These are phyloP conservation scores for Caenorhabditis brenneri DNA, from an alignment of 1,140 invertebrate species.

Conservation along the genomic window DNA sequence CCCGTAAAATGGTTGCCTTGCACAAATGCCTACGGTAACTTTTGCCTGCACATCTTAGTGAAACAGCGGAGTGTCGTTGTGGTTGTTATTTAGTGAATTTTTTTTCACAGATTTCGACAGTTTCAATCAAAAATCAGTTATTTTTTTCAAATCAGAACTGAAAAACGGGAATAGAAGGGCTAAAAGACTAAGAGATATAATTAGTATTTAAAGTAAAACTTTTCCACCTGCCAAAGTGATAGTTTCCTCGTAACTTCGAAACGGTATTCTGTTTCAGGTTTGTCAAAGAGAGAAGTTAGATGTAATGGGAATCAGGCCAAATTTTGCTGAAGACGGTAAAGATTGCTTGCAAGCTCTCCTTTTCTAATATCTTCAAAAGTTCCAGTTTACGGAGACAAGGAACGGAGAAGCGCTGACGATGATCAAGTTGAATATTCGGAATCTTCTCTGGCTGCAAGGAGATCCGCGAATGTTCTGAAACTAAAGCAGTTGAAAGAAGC, in stretches of 20 bases:
- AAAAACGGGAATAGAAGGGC: too few relatives aligned
- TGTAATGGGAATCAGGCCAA: slow-evolving; percentile 43
- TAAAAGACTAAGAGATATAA: too few relatives aligned
- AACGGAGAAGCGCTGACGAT: not conserved
- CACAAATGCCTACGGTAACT: not conserved
- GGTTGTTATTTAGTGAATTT: not conserved
- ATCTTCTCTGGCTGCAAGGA: slow-evolving; percentile 65
- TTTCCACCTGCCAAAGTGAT: too few relatives aligned
- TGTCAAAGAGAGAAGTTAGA: not conserved
- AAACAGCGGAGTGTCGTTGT: not conserved
- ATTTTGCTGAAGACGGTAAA: slow-evolving; percentile 55
- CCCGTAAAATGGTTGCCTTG: not conserved
- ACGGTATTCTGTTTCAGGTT: not conserved
- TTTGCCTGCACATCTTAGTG: slow-evolving; percentile 26
- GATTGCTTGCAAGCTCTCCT: not conserved
- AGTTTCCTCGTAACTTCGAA: too few relatives aligned
- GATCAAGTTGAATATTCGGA: slow-evolving; percentile 58
- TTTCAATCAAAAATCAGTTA: too few relatives aligned
- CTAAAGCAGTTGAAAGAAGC: slow-evolving; percentile 59
- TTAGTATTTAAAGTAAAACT: too few relatives aligned
- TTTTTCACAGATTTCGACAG: not conserved
- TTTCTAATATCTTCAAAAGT: not conserved
- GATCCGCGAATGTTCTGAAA: slow-evolving; percentile 66
- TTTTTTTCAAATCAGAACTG: too few relatives aligned
- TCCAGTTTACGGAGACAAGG: slow-evolving; percentile 32